Base-by-base conservation (phyloP, 2,113 vertebrate species). In the Grus americana region DNA sequence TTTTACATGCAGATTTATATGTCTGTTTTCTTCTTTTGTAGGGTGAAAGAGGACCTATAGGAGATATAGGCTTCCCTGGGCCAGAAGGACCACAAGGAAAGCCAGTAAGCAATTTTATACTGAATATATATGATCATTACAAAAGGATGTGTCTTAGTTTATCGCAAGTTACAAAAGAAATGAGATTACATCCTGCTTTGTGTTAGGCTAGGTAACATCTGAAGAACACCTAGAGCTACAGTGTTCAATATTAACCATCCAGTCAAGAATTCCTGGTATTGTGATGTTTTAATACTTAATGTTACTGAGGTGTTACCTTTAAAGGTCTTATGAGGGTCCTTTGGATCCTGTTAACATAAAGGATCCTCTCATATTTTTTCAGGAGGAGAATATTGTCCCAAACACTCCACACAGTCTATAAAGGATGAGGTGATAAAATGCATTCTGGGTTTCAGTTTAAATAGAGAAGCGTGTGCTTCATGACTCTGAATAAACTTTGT, bases 61-160 rank as follows among this genome's bases (percentile, higher is more conserved):
- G 99, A 98, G 99, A 99, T 75, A 98, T 98, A 90, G 99, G 99
- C 83, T 99, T 99, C 97, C 99, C 99, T 8, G 99, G 99, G 83
- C 99, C 99, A 34, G 99, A 99, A 98, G 99, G 99, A 82, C 99
- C 99, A 34, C 96, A 98, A 80, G 99, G 99, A 98, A 98, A 97
- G 95, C 94, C 98, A 89, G 99, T 99, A 98, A 99, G 99, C 76
- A 97, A 86, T 95, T 94, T 55, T 84, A 24, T 72, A 26, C 12
- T 62, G 18, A 50, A 20, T 63, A 7, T 57, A 5, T 52, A 29
- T 17, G 4, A 32, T 88, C 47, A 17, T 44, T 59, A 40, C n/a
- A 70, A n/a, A 90, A 93, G 5, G 2, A 36, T 59, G 8, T 2
- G 2, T 12, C 40, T 66, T 65, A n/a, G 11, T 79, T 83, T 66